Evolutionary conservation across 2,797 vertebrate genomes (phyloP), one percentile per base, ranked within the genome.

Genomic region (Tiaroga cobitis): DNA sequence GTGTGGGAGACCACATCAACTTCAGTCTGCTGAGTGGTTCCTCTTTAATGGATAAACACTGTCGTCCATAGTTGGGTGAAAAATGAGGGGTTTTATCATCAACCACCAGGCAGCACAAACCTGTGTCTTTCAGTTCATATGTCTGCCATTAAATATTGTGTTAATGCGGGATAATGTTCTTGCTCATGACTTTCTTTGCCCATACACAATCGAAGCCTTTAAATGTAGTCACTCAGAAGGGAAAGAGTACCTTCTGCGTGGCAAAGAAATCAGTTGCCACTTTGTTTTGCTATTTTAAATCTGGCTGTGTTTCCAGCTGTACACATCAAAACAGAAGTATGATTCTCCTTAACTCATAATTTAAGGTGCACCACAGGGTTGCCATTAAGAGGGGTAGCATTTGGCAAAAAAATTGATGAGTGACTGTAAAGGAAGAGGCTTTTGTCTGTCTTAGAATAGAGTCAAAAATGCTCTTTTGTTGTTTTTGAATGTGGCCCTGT

Each of bases 161-260:
- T 83, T 63, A 67, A 83, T 21, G 21, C 43, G 11, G 85, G 79
- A 70, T 84, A 88, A 84, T 73, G 79, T 49, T 80, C 69, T 80
- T 79, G 77, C 41, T 79, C 54, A 43, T 41, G 16, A 32, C 26
- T 39, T 76, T 54, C 10, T 68, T 81, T 78, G 80, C 79, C 81
- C n/a, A 75, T 59, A 87, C 26, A 49, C 10, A 77, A 41, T 68
- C 16, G 8, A 56, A 80, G 34, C 29, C 69, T 86, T 77, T 77
- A 85, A 84, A 86, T 86, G 80, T 80, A 59, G 73, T 89, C 84
- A 56, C 59, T 85, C 74, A 32, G 82, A 81, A 32, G 39, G 49
- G 49, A 87, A 82, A 59, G 73, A 79, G 59, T 80, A 75, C 41
- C 26, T 87, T 82, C 70, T 81, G 73, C 32, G 59, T 68, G 82